Base-by-base conservation (phyloP, 2,888 invertebrate species). In the Eurytoma californica region DNA sequence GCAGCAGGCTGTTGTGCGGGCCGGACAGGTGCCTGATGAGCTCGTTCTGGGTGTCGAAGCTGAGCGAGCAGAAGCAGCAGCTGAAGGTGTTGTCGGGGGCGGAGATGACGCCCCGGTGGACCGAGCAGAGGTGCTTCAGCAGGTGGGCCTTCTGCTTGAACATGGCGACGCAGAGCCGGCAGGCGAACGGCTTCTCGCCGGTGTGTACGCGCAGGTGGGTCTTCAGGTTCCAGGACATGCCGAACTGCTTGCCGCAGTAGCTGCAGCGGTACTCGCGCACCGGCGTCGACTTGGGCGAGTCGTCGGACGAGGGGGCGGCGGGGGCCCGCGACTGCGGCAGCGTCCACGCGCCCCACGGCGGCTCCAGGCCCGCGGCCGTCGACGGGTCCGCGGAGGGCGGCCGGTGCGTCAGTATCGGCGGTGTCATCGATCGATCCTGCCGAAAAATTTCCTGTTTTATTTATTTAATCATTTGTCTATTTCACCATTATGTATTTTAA, bases 141-240 rank as follows among this genome's bases (percentile, higher is more conserved):
- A 97, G 92, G 89, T 97, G 96, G 7, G 96, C 96, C 89, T 97
- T 97, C 87, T 97, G 96, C 91, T 97, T 97, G 90, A 97, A 97
- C 96, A 96, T 97, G 76, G 96, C 96, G 79, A 96, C 96, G 88
- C 96, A 97, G 66, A 96, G 92, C 85, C 96, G 93, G 92, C 96
- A 97, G 84, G 96, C 96, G 88, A 97, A 97, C 0, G 96, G 96
- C 89, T 96, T 97, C 86, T 97, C 96, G 79, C 96, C 96, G 0
- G 96, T 97, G 87, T 96, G 96, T 28, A 97, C 96, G 87, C 96
- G 93, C 77, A 96, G 92, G 91, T 96, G 96, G 81, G 96, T 97
- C 90, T 97, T 97, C 87, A 97, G 92, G 92, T 97, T 97, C 96
- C 96, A 97, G 79, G 96, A 96, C 96, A 96, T 96, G 80, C 96